Evolutionary conservation across 1,140 invertebrate species (phyloP), one percentile per base, ranked within the genome.

Genomic region (Bombus balteatus): DNA sequence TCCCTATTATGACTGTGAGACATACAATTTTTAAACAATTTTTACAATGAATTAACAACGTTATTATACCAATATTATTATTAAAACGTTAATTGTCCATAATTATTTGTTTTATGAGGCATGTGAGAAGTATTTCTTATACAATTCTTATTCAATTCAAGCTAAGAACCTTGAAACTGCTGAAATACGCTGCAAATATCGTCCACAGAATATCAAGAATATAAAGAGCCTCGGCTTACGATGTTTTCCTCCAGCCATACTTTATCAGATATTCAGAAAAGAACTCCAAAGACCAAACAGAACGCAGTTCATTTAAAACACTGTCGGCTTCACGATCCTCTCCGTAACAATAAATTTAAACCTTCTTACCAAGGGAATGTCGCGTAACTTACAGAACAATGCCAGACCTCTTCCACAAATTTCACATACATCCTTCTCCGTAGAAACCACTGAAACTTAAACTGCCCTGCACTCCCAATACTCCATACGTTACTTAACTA

Each of bases 261-360:
- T 76, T 76, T 59, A 76, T 76, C 74, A n/a, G 47, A 59, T 59
- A 76, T 76, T 76, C 74, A 39, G 53, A 37, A 59, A 57, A 34
- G 74, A 76, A 57, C 25, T 59, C 22, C 12, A 18, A 34, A 75
- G 47, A 47, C 47, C 34, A 59, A 76, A 62, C 74, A 39, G 74
- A 59, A 76, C 28, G 34, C 34, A 59, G 53, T 39, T 28, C 34
- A n/a, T 37, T 76, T 59, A 57, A 75, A 53, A 75, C 73, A 57
- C 25, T 75, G 41, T 37, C 15, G 3, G 34, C 34, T 25, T 37
- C 66, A 0, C 47, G 15, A 32, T n/a, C 28, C 74, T 62, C 47
- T 62, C 8, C 47, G 34, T 18, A 59, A 59, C 74, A 13, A 76
- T 76, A 76, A 76, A 76, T 76, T 37, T n/a, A 37, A 39, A 57